A percentile compares a stretch with the other conserved stretches of the same genome.
phyloP scores from a whole-genome alignment of 2,113 vertebrate species.

The Eurystomus gularis region DNA sequence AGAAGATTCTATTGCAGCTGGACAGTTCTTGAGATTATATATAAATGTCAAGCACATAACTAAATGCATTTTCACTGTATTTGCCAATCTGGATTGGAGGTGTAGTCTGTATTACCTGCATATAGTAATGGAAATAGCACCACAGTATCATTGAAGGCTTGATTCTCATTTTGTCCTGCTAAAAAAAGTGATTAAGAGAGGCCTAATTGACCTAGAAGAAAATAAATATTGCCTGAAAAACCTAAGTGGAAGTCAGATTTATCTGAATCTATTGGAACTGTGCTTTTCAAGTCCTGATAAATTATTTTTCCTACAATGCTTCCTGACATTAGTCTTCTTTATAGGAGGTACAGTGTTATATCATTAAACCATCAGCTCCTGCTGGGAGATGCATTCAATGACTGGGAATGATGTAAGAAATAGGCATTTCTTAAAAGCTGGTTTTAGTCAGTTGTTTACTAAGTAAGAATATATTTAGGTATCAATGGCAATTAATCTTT shows the following conservation, averaged over 20 bases:
- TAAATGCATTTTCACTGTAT: not conserved
- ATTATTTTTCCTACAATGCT: slow-evolving; percentile 15
- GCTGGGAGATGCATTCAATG: not conserved
- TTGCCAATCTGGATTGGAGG: not conserved
- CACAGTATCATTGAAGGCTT: not conserved
- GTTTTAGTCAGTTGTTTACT: not conserved
- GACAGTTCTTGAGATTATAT: not conserved
- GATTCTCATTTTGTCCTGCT: not conserved
- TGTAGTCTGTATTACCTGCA: not conserved
- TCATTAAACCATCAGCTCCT: slow-evolving; percentile 19
- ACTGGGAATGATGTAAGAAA: not conserved
- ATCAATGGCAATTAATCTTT: slow-evolving; percentile 22
- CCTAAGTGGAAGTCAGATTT: not conserved
- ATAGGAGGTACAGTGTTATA: not conserved
- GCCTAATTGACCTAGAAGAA: not conserved
- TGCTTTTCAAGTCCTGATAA: not conserved
- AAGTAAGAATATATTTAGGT: slow-evolving; percentile 23
- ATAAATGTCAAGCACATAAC: not conserved
- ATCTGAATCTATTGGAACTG: not conserved
- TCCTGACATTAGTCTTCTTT: slow-evolving; percentile 10
- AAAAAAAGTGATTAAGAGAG: not conserved
- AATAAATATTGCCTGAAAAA: not conserved
- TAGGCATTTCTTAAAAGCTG: not conserved
- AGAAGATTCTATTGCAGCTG: not conserved
- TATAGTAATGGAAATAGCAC: not conserved